phyloP scores from a whole-genome alignment of 2,888 invertebrate species.

The Chrysina gloriosa region DNA sequence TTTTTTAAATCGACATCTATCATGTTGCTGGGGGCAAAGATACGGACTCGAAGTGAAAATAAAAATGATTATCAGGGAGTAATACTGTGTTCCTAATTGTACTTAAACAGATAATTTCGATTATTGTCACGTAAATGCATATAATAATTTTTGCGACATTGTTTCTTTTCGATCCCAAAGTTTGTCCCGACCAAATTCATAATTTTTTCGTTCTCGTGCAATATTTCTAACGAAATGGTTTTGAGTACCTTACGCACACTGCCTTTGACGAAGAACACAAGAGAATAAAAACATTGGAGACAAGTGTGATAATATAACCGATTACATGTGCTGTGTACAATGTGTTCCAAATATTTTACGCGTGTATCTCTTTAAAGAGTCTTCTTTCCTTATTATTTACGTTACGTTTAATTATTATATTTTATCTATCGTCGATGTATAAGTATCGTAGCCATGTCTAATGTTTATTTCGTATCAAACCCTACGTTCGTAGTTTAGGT shows the following conservation, averaged over 20 bases:
- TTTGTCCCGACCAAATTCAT: not conserved
- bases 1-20: constrained; percentile 2
- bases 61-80: constrained; percentile 46
- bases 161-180: not conserved
- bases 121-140: constrained; percentile 42
- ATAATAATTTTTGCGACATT: constrained; percentile 45
- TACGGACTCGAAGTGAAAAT: constrained; percentile 11
- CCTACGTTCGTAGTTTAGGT: not conserved
- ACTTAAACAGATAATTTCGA: constrained; percentile 47
- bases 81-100: constrained; percentile 52
- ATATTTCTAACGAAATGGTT: constrained; percentile 31
- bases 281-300: constrained; percentile 24
- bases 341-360: constrained; percentile 22
- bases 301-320: constrained; percentile 27
- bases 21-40: constrained; percentile 2
- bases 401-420: too few relatives aligned
- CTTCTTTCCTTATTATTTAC: too few relatives aligned
- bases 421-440: not conserved
- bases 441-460: not conserved
- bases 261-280: constrained; percentile 39
- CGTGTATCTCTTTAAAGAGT: not conserved
- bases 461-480: not conserved
- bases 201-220: constrained; percentile 30
- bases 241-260: constrained; percentile 41
- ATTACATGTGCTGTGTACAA: constrained; percentile 21